These are phyloP conservation scores for Coelogynopora nodosa DNA, from an alignment of 2,888 invertebrate species.

Conservation along the genomic window DNA sequence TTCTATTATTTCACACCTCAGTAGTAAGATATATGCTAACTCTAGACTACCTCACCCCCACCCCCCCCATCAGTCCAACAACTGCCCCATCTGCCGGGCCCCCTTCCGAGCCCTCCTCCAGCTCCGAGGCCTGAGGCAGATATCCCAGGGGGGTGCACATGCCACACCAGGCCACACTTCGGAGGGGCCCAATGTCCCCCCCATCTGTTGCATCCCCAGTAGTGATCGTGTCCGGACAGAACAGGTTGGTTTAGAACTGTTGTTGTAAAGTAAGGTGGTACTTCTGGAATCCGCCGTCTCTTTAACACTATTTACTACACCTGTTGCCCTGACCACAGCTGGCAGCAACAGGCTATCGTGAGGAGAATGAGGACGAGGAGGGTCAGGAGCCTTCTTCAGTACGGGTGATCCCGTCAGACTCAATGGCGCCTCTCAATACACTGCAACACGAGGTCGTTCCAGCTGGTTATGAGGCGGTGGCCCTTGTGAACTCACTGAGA, in stretches of 20 bases:
- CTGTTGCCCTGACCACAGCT: neutral
- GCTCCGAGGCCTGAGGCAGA: conserved; percentile 49
- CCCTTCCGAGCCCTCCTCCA: conserved; percentile 93
- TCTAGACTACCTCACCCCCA: neutral
- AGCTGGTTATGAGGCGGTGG: neutral
- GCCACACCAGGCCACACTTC: no score
- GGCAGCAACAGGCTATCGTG: neutral
- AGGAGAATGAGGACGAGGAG: no score
- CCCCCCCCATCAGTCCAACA: conserved; percentile 70
- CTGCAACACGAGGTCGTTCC: neutral
- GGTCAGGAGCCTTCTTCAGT: neutral
- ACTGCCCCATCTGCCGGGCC: conserved; percentile 97
- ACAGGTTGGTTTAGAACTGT: no score
- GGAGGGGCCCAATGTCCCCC: no score
- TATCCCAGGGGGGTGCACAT: no score
- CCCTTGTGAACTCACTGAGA: neutral
- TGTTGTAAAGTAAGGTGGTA: no score
- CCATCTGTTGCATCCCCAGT: no score
- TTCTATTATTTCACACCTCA: conserved; percentile 6
- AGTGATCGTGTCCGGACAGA: no score
- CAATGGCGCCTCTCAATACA: neutral
- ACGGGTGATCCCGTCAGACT: neutral
- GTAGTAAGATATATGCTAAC: neutral
- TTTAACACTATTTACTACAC: neutral
- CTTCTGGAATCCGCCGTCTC: no score